Evolutionary conservation across 2,888 invertebrate genomes (phyloP), one percentile per base, ranked within the genome.

Genomic region (Ophioninae sp.): DNA sequence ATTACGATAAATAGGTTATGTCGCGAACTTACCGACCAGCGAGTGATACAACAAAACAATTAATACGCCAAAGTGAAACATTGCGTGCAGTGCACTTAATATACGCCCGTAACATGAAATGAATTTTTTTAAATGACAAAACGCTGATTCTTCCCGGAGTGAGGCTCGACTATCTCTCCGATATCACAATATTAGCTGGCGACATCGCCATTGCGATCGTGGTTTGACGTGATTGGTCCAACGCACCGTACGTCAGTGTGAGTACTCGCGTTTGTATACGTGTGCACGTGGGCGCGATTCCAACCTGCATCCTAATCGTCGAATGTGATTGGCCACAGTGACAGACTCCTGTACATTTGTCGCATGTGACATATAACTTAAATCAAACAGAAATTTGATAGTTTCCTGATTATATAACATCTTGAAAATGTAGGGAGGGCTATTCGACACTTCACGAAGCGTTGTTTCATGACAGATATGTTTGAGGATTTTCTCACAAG

Each of bases 211-310:
- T 91, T 90, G 91, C 89, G 90, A 89, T 92, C 94, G 94, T 94
- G 94, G 93, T 93, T 89, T 88, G 86, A 91, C 88, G 86, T 90
- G 90, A 94, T 94, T 94, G 94, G 94, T 93, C 93, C 93, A 93
- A 89, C 89, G 77, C 89, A 90, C 81, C 56, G 39, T 79, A 10
- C 59, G 37, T 82, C 59, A 10, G 62, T 13, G 21, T 72, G 17
- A 56, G n/a, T 65, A 64, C 59, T 13, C 67, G 20, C 56, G 56
- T 56, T 56, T 57, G 57, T 69, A 64, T 70, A 57, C 69, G 69
- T 57, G 57, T 69, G 78, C 67, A 76, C 75, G 75, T 76, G 75
- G 65, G 75, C 30, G 21, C 20, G 2, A 64, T 56, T 68, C 68
- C 68, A 68, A 68, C 50, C 68, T 68, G 50, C 50, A 41, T 17